Percentiles rank a stretch among this genome's conserved stretches.
These are phyloP conservation scores for Limenitis camilla DNA, from an alignment of 2,888 invertebrate species.

Conservation along the genomic window DNA sequence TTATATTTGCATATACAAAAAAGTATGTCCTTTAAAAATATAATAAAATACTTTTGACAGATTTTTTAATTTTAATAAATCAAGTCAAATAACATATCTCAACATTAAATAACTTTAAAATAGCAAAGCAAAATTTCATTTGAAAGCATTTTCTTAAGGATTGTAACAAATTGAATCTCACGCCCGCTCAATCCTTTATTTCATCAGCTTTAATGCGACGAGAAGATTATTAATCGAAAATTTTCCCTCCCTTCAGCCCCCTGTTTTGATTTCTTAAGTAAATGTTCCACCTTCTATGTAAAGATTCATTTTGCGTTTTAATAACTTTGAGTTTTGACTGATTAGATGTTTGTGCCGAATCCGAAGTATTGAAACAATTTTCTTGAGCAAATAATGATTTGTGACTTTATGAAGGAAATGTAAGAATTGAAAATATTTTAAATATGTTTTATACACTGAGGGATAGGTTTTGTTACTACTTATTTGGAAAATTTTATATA, in stretches of 20 bases:
- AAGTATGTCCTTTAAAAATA: too few species aligned
- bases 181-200: conserved; percentile 66
- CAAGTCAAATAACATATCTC: too few species aligned
- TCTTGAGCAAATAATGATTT: conserved; percentile 3
- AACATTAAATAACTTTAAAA: conserved; percentile 42
- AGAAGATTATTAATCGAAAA: conserved; percentile 66
- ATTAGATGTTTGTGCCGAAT: conserved; percentile 15
- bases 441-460: too few species aligned
- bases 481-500: too few species aligned
- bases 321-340: conserved; percentile 22
- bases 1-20: too few species aligned
- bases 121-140: conserved; percentile 58
- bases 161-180: conserved; percentile 68
- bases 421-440: too few species aligned
- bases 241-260: conserved; percentile 23
- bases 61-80: too few species aligned
- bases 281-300: conserved; percentile 20
- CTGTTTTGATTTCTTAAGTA: conserved; percentile 46
- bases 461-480: too few species aligned
- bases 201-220: conserved; percentile 55
- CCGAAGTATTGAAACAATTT: conserved; percentile 8
- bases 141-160: conserved; percentile 60
- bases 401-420: too few species aligned
- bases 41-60: too few species aligned
- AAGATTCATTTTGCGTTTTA: conserved; percentile 25